These are phyloP conservation scores for Drosophila sechellia DNA, from an alignment of 1,140 invertebrate species.

Conservation along the genomic window DNA sequence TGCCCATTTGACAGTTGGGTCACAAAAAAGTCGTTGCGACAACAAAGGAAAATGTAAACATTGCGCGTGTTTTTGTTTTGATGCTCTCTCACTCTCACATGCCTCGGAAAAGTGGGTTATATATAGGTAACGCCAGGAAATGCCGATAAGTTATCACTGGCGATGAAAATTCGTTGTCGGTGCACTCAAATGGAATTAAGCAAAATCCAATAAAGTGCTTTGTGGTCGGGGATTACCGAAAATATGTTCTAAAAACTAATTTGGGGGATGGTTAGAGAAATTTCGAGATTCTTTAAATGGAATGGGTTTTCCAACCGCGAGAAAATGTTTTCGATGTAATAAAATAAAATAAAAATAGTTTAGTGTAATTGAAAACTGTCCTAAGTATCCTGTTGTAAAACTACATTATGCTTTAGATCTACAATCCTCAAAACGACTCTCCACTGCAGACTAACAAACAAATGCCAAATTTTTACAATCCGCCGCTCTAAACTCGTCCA, in stretches of 20 bases:
- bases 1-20: slow-evolving; percentile 66
- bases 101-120: slow-evolving; percentile 22
- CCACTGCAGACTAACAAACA: slow-evolving; percentile 21
- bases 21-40: slow-evolving; percentile 58
- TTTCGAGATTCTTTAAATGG: not conserved
- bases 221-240: slow-evolving; percentile 11
- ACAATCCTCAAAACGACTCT: slow-evolving; percentile 21
- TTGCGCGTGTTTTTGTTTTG: slow-evolving; percentile 77
- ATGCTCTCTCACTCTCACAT: slow-evolving; percentile 37
- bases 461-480: slow-evolving; percentile 67
- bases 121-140: slow-evolving; percentile 14
- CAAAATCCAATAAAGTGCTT: slow-evolving; percentile 62
- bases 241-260: slow-evolving; percentile 3
- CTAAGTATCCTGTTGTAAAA: not conserved
- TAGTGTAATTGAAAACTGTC: too few species aligned
- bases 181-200: slow-evolving; percentile 60
- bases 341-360: too few species aligned
- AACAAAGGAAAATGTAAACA: slow-evolving; percentile 78
- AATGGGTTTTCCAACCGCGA: not conserved
- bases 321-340: too few species aligned
- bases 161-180: slow-evolving; percentile 57
- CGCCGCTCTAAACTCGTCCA: slow-evolving; percentile 54
- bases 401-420: not conserved
- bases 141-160: slow-evolving; percentile 62
- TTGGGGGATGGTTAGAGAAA: not conserved